Evolutionary conservation across 64 coral and sea anemone genomes (phyloP).

Genomic region (Stichodactyla helianthus): DNA sequence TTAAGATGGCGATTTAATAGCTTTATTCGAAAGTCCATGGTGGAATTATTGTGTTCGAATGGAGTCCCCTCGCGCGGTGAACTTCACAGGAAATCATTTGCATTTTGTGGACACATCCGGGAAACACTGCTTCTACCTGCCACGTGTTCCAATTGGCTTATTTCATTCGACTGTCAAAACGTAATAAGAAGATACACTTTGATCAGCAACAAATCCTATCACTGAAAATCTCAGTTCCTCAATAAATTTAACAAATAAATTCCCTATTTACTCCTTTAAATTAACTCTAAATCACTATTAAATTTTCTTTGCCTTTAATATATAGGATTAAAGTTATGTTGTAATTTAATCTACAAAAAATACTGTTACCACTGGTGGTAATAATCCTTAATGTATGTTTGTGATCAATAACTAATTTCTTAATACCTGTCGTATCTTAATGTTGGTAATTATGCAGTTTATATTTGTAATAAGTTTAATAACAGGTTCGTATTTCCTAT

Average conservation of each 20-base stretch:
- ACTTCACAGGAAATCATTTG: neutral
- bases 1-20: constrained; percentile 11
- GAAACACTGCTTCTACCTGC: constrained; percentile 49
- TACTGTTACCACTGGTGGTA: no score
- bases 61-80: neutral
- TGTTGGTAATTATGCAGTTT: neutral
- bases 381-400: neutral
- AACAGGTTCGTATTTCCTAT: neutral
- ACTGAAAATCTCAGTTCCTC: neutral
- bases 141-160: constrained; percentile 95
- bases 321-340: neutral
- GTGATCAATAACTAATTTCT: constrained; percentile 2
- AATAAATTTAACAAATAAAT: no score
- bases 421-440: neutral
- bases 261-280: no score
- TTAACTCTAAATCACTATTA: no score
- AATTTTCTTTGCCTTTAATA: no score
- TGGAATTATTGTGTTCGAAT: neutral
- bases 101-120: constrained; percentile 80
- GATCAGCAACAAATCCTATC: neutral
- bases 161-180: neutral
- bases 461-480: neutral
- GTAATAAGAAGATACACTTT: neutral
- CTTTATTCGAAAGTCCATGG: constrained; percentile 18
- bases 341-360: neutral